Conservation (phyloP, 2,888 invertebrate genomes). For the Salpingus planirostris region DNA sequence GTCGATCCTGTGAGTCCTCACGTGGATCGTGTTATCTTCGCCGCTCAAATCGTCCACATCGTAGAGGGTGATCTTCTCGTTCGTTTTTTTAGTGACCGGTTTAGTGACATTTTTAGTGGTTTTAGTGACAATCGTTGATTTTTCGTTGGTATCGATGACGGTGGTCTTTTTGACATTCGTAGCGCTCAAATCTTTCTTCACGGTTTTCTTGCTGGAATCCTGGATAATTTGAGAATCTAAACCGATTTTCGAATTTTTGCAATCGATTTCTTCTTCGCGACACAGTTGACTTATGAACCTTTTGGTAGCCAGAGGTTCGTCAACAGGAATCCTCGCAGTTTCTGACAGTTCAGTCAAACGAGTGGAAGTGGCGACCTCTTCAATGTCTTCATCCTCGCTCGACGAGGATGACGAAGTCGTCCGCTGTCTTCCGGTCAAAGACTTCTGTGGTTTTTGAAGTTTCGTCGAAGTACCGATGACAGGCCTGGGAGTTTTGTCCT, state of each 20-base stretch:
- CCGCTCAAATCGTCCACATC: conserved; percentile 22
- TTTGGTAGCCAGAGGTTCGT: conserved; percentile 32
- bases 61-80: conserved; percentile 16
- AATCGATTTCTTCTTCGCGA: conserved; percentile 28
- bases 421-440: background rate
- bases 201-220: conserved; percentile 21
- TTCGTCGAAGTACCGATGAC: background rate
- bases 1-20: too few relatives aligned
- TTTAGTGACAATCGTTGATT: too few relatives aligned
- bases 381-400: conserved; percentile 14
- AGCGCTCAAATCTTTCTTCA: conserved; percentile 24
- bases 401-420: conserved; percentile 12
- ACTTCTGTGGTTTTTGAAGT: conserved; percentile 2
- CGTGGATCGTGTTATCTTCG: too few relatives aligned
- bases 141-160: conserved; percentile 12
- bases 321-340: conserved; percentile 28
- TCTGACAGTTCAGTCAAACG: conserved; percentile 12
- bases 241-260: conserved; percentile 7
- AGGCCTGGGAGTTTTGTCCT: background rate
- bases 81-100: conserved; percentile 9
- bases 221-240: conserved; percentile 16
- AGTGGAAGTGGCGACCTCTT: conserved; percentile 11
- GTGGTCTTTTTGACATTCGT: conserved; percentile 13
- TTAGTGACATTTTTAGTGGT: conserved; percentile 10
- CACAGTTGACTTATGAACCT: conserved; percentile 29